A percentile compares a stretch with the other conserved stretches of the same genome.
Conservation (phyloP, 2,113 vertebrate genomes). For the Steatornis caripensis region DNA sequence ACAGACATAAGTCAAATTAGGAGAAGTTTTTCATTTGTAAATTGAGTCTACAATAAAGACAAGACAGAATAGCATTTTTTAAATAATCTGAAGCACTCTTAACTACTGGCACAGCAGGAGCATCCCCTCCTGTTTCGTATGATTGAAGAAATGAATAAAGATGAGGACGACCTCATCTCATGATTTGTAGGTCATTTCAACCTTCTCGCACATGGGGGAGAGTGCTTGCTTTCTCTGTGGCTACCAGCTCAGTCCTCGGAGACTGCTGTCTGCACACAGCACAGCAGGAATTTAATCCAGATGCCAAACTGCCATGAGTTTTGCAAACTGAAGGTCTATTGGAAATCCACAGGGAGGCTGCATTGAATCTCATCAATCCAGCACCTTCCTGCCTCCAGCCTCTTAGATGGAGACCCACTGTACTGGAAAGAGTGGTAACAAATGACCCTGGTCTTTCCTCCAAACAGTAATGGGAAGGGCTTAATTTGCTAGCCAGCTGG, state of each 20-base stretch:
- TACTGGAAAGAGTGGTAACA: neutral
- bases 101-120: neutral
- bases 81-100: neutral
- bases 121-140: neutral
- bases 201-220: neutral
- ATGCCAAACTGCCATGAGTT: neutral
- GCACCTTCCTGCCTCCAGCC: neutral
- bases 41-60: neutral
- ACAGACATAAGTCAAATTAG: neutral
- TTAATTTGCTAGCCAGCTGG: neutral
- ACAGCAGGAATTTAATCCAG: neutral
- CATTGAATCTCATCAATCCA: neutral
- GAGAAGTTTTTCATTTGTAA: neutral
- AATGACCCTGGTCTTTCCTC: neutral
- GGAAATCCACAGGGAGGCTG: neutral
- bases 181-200: neutral
- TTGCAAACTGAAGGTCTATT: neutral
- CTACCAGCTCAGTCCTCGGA: neutral
- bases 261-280: neutral
- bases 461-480: neutral
- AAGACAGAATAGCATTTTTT: neutral
- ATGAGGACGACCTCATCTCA: neutral
- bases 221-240: neutral
- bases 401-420: neutral
- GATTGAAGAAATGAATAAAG: neutral